phyloP scores from a whole-genome alignment of 2,888 invertebrate genomes.

The Busseola fusca region DNA sequence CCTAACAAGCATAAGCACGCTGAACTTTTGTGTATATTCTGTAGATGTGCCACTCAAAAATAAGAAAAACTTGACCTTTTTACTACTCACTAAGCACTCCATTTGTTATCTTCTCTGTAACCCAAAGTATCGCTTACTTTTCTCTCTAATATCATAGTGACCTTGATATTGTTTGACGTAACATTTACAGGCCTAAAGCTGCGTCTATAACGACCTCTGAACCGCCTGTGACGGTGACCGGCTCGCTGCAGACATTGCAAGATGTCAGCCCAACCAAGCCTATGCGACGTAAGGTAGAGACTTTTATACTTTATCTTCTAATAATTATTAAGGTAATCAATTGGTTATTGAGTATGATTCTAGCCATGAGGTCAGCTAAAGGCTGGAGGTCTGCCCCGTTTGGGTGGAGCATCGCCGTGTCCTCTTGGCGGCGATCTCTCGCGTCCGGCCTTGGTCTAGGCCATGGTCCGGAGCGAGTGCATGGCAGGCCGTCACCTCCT shows the following conservation, averaged over 20 bases:
- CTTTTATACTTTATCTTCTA: conserved; percentile 21
- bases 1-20: too few relatives aligned
- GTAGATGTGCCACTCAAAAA: too few relatives aligned
- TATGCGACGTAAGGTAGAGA: conserved; percentile 81
- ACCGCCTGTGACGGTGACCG: conserved; percentile 72
- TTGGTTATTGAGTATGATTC: background rate
- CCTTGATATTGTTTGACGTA: conserved; percentile 33
- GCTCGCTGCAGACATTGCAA: conserved; percentile 80
- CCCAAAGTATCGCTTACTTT: conserved; percentile 17
- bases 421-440: too few relatives aligned
- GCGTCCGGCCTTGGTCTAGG: too few relatives aligned
- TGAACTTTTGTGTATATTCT: too few relatives aligned
- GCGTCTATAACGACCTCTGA: conserved; percentile 82
- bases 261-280: conserved; percentile 86
- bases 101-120: conserved; percentile 31
- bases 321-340: background rate
- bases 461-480: too few relatives aligned
- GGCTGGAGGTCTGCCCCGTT: too few relatives aligned
- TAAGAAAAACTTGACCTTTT: too few relatives aligned
- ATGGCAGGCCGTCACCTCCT: too few relatives aligned
- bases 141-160: too few relatives aligned
- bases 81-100: conserved; percentile 12
- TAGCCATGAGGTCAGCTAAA: background rate
- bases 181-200: conserved; percentile 82
- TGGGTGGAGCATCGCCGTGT: too few relatives aligned